Evolutionary conservation across 2,797 vertebrate species (phyloP).

Genomic region (Mycteria americana): DNA sequence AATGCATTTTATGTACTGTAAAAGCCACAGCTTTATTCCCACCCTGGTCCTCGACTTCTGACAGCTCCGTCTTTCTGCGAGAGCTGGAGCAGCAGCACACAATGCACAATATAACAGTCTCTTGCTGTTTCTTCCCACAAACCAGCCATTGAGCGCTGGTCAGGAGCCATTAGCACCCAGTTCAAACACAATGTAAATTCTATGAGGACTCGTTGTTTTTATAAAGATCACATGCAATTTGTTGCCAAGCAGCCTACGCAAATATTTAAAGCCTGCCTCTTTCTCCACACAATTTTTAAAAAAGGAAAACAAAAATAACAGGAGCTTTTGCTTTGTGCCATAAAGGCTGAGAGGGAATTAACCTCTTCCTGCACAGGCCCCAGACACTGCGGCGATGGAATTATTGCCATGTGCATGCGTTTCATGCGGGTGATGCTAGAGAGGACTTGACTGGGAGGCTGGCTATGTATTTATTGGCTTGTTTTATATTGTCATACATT

Average conservation of each 20-base stretch:
- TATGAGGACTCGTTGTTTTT: conserved; percentile 70
- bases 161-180: not conserved
- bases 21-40: not conserved
- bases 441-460: not conserved
- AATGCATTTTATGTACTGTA: not conserved
- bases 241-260: conserved; percentile 64
- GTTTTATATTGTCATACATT: not conserved
- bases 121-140: conserved; percentile 38
- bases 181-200: conserved; percentile 42
- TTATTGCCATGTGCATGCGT: accelerated
- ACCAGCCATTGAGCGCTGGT: conserved; percentile 33
- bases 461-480: not conserved
- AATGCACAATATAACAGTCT: conserved; percentile 30
- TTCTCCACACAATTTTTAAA: conserved; percentile 12
- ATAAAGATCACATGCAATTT: conserved; percentile 17
- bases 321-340: not conserved
- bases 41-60: not conserved
- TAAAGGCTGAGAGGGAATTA: conserved; percentile 12
- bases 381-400: not conserved
- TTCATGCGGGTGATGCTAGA: not conserved
- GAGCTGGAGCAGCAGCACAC: not conserved
- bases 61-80: not conserved
- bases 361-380: not conserved
- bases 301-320: conserved; percentile 5
- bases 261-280: conserved; percentile 68